Evolutionary conservation across 2,888 invertebrate genomes (phyloP), one percentile per base, ranked within the genome.

Genomic region (Apotomis capreana): DNA sequence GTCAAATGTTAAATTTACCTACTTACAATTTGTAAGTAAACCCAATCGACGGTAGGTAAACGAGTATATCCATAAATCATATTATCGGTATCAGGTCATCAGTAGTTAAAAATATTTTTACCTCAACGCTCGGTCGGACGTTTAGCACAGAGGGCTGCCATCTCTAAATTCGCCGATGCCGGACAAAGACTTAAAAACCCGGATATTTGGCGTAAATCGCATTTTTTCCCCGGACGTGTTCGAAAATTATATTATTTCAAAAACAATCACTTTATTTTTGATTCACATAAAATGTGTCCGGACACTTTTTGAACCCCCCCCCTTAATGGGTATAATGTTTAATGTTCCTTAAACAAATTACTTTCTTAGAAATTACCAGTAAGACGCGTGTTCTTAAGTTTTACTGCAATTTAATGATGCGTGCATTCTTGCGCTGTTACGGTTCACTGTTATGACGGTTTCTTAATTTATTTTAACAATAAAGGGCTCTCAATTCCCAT

Each of bases 331-430:
- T 58, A 36, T 57, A 36, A 12, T 68, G 71, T 51, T 71, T 72
- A 72, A 72, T 72, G 68, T 63, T 68, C 71, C 71, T 71, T 71
- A 46, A 72, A 68, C 40, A 58, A 68, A 72, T 59, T 68, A 58
- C 72, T 68, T 63, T 63, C 63, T 63, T 58, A 60, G 51, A 65
- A 57, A 57, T 57, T 10, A 49, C 6, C 36, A 68, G 9, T 36
- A 10, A 52, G 52, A 63, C 68, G 68, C 55, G 68, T 68, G 72
- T 68, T 63, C 52, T 3, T 60, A 51, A 59, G 58, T 52, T 58
- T 59, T 58, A 55, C 52, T 68, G 58, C 15, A 58, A 54, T 59
- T 57, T 63, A 72, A 72, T 68, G 72, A 72, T 58, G 44, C 68
- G 44, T 72, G 63, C 68, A 44, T 54, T 59, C 62, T 52, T 68